A percentile compares a stretch with the other conserved stretches of the same genome.
These are phyloP conservation scores for Drosophila pruinosa DNA, from an alignment of 1,140 invertebrate species.

Conservation along the genomic window DNA sequence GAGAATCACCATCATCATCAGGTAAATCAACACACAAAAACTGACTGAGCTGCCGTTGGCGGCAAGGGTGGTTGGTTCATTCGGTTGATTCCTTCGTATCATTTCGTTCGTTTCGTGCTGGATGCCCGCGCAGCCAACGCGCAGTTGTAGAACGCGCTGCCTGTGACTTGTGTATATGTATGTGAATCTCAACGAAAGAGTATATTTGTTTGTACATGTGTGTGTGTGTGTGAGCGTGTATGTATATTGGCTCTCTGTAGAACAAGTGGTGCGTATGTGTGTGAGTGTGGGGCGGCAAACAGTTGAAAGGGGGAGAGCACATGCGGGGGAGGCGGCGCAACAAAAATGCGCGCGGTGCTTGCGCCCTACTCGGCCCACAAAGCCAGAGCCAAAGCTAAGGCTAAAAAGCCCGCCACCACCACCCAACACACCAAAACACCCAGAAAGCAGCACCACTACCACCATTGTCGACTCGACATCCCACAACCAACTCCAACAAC, in stretches of 20 bases:
- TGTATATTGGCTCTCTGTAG: slow-evolving; percentile 32
- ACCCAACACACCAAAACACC: slow-evolving; percentile 11
- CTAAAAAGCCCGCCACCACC: slow-evolving; percentile 39
- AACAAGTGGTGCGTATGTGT: slow-evolving; percentile 47
- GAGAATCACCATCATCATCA: slow-evolving; percentile 75
- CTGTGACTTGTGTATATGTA: slow-evolving; percentile 9
- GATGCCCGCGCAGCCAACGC: slow-evolving; percentile 49
- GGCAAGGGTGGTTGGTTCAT: slow-evolving; percentile 52
- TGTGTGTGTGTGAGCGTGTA: slow-evolving; percentile 1
- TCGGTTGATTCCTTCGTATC: slow-evolving; percentile 34
- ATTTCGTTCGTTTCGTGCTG: slow-evolving; percentile 17
- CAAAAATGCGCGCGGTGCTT: slow-evolving; percentile 74
- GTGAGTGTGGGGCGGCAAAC: slow-evolving; percentile 19
- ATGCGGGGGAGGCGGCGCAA: slow-evolving; percentile 56
- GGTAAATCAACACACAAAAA: slow-evolving; percentile 67
- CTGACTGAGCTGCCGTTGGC: slow-evolving; percentile 42
- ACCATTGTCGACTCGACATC: background rate
- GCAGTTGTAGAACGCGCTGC: slow-evolving; percentile 44
- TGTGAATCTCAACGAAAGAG: no score
- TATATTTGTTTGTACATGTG: no score
- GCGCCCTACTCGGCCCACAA: slow-evolving; percentile 54
- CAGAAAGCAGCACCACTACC: slow-evolving; percentile 17
- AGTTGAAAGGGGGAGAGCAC: slow-evolving; percentile 23
- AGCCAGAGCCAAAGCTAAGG: slow-evolving; percentile 11
- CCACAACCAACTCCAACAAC: slow-evolving; percentile 42